Evolutionary conservation across 2,113 vertebrate species (phyloP).

Genomic region (Gobiocypris rarus): DNA sequence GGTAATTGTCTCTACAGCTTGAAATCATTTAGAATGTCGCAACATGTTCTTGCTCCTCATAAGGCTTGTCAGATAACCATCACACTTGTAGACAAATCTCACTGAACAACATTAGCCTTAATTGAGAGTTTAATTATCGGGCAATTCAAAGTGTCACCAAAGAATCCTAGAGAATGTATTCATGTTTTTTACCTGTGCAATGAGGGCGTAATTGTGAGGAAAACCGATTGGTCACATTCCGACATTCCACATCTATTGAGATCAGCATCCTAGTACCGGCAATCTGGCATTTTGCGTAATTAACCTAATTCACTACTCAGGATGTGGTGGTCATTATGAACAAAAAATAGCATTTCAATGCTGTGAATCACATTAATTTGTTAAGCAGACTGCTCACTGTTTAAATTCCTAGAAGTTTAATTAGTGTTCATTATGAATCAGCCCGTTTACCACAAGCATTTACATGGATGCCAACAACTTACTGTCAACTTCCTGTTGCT

Average conservation of each 20-base stretch:
- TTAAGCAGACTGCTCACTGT: constrained; percentile 27
- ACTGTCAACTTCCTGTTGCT: constrained; percentile 45
- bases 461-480: constrained; percentile 31
- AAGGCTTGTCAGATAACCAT: not conserved
- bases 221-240: constrained; percentile 5
- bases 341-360: not conserved
- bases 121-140: not conserved
- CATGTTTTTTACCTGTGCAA: constrained; percentile 39
- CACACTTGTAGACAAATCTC: not conserved
- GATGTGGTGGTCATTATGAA: constrained; percentile 1
- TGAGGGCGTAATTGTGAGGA: not conserved
- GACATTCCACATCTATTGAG: not conserved
- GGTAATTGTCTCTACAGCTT: not conserved
- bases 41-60: not conserved
- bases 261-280: not conserved
- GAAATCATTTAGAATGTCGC: not conserved
- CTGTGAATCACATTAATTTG: constrained; percentile 52
- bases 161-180: not conserved
- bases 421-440: constrained; percentile 58
- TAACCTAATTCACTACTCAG: not conserved
- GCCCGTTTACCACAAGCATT: constrained; percentile 50
- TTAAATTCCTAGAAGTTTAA: constrained; percentile 39
- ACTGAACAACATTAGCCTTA: not conserved
- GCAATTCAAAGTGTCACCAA: constrained; percentile 28
- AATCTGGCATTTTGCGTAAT: not conserved